Conservation (phyloP, 2,888 invertebrate genomes). For the Hoplodrina blanda region DNA sequence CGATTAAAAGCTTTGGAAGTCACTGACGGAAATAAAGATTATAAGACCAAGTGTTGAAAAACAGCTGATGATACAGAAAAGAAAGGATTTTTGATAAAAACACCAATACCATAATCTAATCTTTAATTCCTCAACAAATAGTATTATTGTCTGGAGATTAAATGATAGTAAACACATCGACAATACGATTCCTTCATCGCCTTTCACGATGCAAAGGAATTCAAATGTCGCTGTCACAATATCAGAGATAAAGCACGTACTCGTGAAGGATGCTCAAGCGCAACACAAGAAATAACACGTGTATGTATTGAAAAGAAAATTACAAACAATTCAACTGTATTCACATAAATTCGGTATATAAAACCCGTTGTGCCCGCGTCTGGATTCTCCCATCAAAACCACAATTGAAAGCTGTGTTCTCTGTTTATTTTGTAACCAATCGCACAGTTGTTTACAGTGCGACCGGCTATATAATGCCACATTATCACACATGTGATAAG, state of each 20-base stretch:
- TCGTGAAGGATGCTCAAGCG: constrained; percentile 10
- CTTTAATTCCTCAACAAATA: constrained; percentile 20
- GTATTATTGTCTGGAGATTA: constrained; percentile 39
- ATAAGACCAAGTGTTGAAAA: not conserved
- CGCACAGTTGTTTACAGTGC: constrained; percentile 58
- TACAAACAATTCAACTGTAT: constrained; percentile 4
- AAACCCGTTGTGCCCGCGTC: constrained; percentile 24
- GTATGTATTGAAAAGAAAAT: constrained; percentile 29
- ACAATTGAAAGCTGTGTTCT: constrained; percentile 40
- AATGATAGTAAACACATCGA: constrained; percentile 23
- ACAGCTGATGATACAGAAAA: constrained; percentile 11
- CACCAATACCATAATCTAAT: constrained; percentile 23
- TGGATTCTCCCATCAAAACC: constrained; percentile 35
- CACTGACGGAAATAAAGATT: constrained; percentile 29
- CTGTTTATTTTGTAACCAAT: constrained; percentile 62
- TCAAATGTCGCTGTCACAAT: constrained; percentile 11
- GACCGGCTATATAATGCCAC: constrained; percentile 54
- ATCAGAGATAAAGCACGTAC: constrained; percentile 43
- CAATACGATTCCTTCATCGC: not conserved
- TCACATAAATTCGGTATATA: constrained; percentile 8
- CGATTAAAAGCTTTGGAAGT: constrained; percentile 51
- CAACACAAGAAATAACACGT: constrained; percentile 33
- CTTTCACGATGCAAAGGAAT: constrained; percentile 7
- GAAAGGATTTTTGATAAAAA: constrained; percentile 25
- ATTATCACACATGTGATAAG: constrained; percentile 64